A percentile compares a stretch with the other conserved stretches of the same genome.
Evolutionary conservation across 2,113 vertebrate species (phyloP).

Genomic region (Ondatra zibethicus): DNA sequence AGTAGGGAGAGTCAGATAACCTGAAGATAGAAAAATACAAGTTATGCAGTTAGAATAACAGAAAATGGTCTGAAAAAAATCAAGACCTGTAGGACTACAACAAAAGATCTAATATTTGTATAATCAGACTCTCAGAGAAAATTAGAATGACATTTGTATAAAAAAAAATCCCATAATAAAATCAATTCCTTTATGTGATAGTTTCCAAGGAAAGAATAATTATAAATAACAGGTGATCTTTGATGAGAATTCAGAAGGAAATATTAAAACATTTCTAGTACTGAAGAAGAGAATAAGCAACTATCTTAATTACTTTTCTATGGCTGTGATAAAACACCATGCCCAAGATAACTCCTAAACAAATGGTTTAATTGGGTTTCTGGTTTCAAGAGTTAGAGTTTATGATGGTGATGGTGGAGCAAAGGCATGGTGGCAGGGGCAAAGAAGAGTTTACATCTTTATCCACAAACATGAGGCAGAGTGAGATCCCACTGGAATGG

Average conservation of each 20-base stretch:
- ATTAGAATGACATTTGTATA: neutral
- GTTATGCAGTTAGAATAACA: slow-evolving; percentile 1
- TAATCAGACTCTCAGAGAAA: neutral
- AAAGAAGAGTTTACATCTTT: neutral
- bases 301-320: neutral
- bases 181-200: neutral
- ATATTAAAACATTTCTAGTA: neutral
- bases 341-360: neutral
- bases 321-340: neutral
- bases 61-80: neutral
- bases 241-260: slow-evolving; percentile 9
- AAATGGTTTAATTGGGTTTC: neutral
- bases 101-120: slow-evolving; percentile 32
- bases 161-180: neutral
- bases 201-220: neutral
- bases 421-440: neutral
- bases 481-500: neutral
- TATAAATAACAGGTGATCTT: neutral
- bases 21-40: slow-evolving; percentile 24
- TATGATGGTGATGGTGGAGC: neutral
- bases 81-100: neutral
- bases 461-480: neutral
- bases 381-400: neutral
- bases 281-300: slow-evolving; percentile 2
- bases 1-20: slow-evolving; percentile 7